Evolutionary conservation across 2,113 vertebrate species (phyloP), one percentile per base, ranked within the genome.

Genomic region (Actinemys pallida): DNA sequence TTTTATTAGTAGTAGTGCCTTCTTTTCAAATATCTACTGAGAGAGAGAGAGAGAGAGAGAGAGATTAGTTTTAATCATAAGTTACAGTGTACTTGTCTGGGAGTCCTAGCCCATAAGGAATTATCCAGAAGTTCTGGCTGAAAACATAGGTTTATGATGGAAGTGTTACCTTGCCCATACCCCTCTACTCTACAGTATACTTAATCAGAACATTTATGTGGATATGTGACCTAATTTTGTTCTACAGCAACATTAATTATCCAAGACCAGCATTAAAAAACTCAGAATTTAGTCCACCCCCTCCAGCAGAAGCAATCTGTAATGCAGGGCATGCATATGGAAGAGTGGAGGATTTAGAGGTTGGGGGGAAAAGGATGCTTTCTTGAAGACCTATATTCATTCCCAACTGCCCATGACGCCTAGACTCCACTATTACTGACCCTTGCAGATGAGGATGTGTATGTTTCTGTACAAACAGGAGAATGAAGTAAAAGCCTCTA

Each of bases 401-500:
- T 54, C 53, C 87, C 83, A 94, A 83, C 56, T 88, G 4, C 22
- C 75, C 56, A 65, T 47, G 75, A 24, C 3, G 59, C 5, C 62
- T 57, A 56, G 76, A 2, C 39, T 75, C 25, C 87, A 76, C 80
- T 88, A 81, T 5, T 57, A 56, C 47, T 50, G 53, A 57, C n/a
- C 45, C 49, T 72, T 2, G 1, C n/a, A 72, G 29, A 14, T 54
- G 93, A 53, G 14, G 53, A 54, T 35, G 29, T 2, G 4, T 42
- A 4, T 1, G 22, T 12, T 86, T 45, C 42, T 90, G n/a, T 9
- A n/a, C 27, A 82, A 35, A 35, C 52, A 83, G 56, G 65, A 89
- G 76, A 89, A 82, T 4, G 81, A 94, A 65, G n/a, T 20, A 89
- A 16, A 69, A 39, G 90, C 5, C n/a, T 87, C 86, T 81, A 87